Conservation (phyloP, 2,797 vertebrate species). For the Nyctalus aviator region DNA sequence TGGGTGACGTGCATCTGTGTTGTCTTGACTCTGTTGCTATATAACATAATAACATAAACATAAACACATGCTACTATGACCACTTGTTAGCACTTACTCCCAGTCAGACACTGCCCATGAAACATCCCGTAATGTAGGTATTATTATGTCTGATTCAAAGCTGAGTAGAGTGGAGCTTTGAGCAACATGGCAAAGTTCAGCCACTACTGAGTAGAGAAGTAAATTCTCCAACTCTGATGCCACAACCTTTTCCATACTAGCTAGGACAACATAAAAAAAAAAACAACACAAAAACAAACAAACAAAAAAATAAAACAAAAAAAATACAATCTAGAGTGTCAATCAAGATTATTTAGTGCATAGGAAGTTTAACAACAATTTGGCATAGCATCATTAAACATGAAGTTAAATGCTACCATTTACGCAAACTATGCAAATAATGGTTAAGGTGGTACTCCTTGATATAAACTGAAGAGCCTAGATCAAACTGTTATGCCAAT, state of each 20-base stretch:
- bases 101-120: not conserved
- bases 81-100: not conserved
- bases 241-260: not conserved
- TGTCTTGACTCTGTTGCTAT: not conserved
- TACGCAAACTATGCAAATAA: not conserved
- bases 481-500: not conserved
- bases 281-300: too few species aligned
- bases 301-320: too few species aligned
- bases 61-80: not conserved
- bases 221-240: not conserved
- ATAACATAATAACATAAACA: not conserved
- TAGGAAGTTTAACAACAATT: not conserved
- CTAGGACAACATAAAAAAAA: conserved; percentile 11
- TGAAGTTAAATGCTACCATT: conserved; percentile 10
- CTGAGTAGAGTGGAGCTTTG: not conserved
- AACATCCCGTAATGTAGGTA: not conserved
- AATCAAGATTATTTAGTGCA: not conserved
- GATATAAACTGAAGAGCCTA: not conserved
- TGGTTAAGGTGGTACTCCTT: not conserved
- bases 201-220: not conserved
- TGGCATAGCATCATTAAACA: not conserved
- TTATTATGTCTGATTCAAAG: not conserved
- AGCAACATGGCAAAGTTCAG: not conserved
- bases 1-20: not conserved
- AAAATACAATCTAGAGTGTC: not conserved